Evolutionary conservation across 2,888 invertebrate species (phyloP).

Genomic region (Uloborus plumipes): DNA sequence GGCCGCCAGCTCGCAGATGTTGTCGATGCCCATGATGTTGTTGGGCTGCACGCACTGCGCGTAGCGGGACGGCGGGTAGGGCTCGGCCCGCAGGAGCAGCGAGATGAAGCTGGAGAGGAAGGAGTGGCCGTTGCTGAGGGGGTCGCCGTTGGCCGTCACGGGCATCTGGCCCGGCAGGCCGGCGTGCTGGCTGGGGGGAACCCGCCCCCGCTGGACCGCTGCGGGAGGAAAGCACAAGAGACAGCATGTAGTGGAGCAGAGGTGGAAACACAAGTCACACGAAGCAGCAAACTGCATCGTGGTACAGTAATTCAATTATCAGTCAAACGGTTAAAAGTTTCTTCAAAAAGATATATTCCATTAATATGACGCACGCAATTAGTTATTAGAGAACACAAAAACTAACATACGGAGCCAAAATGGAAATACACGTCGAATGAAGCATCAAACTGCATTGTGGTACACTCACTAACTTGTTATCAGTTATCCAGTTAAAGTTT

Average conservation of each 20-base stretch:
- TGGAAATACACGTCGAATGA: conserved; percentile 8
- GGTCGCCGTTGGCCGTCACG: conserved; percentile 88
- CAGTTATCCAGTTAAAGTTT: too few species aligned
- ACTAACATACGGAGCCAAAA: too few species aligned
- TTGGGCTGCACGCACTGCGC: conserved; percentile 90
- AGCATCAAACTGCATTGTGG: conserved; percentile 40
- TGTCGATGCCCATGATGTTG: conserved; percentile 98
- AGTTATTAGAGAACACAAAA: too few species aligned
- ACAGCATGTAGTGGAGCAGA: conserved; percentile 57
- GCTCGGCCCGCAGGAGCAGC: conserved; percentile 93
- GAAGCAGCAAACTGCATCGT: conserved; percentile 42
- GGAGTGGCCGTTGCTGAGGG: conserved; percentile 87
- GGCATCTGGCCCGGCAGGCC: conserved; percentile 84
- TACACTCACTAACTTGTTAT: background rate
- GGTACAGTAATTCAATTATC: too few species aligned
- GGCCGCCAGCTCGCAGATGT: conserved; percentile 97
- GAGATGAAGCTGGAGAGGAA: conserved; percentile 95
- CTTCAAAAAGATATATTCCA: too few species aligned
- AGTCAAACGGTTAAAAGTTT: too few species aligned
- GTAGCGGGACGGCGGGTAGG: conserved; percentile 94
- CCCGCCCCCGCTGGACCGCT: conserved; percentile 98
- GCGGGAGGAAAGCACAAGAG: conserved; percentile 69
- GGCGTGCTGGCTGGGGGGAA: conserved; percentile 82
- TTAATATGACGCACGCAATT: too few species aligned
- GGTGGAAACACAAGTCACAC: conserved; percentile 27